These are phyloP conservation scores for Archaeoteleia sp. DNA, from an alignment of 2,888 invertebrate genomes.

Conservation along the genomic window DNA sequence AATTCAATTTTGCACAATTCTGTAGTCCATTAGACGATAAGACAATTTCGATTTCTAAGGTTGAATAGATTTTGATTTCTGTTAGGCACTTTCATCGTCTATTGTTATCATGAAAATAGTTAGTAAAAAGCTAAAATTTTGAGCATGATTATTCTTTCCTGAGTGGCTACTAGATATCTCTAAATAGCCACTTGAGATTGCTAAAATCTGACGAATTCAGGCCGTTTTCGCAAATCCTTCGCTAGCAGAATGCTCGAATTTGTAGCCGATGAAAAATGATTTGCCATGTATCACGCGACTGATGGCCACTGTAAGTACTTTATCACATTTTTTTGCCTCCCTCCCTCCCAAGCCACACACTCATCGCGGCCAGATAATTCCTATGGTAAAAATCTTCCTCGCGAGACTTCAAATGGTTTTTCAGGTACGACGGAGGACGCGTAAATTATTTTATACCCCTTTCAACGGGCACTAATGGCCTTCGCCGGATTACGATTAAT, in stretches of 20 bases:
- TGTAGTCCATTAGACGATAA: too few relatives aligned
- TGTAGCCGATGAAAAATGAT: constrained; percentile 26
- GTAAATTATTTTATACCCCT: constrained; percentile 66
- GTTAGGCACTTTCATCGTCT: too few relatives aligned
- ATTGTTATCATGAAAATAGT: too few relatives aligned
- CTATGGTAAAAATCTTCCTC: constrained; percentile 43
- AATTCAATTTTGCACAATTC: too few relatives aligned
- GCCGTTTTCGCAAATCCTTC: constrained; percentile 18
- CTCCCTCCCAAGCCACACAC: constrained; percentile 41
- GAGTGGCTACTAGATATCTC: too few relatives aligned
- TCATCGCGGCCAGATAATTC: constrained; percentile 41
- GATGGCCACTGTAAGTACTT: constrained; percentile 44
- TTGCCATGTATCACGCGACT: constrained; percentile 23
- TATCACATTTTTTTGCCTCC: constrained; percentile 37
- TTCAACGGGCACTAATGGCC: constrained; percentile 62
- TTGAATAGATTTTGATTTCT: too few relatives aligned
- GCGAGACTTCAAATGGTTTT: constrained; percentile 48
- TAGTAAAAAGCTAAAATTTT: too few relatives aligned
- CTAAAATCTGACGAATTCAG: constrained; percentile 11
- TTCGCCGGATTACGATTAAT: constrained; percentile 61
- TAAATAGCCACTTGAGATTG: too few relatives aligned
- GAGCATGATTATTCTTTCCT: too few relatives aligned
- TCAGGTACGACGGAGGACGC: constrained; percentile 42
- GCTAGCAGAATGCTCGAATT: constrained; percentile 19
- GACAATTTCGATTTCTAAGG: too few relatives aligned